Base-by-base conservation (phyloP, 2,797 vertebrate genomes). In the Hydrolagus colliei region DNA sequence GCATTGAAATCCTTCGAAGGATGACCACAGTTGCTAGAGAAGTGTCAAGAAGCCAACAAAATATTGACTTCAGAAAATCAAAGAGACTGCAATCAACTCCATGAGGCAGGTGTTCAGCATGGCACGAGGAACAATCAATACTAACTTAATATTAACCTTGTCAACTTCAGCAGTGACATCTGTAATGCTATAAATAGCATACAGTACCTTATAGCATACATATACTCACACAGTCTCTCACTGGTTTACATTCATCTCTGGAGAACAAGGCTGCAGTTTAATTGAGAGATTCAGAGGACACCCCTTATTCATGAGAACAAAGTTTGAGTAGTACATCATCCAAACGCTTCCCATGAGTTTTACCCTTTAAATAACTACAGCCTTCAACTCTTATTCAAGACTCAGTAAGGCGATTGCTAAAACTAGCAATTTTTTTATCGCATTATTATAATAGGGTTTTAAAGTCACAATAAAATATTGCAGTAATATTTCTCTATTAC, bases 121-220 rank as follows among this genome's bases (percentile, higher is more conserved):
- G 78, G 62, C 61, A 80, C 27, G 62, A 80, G 59, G 65, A 80
- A 32, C 6, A 61, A 16, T 32, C 22, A 80, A 9, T 67, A 14
- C 22, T 63, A 14, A 80, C 62, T 80, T 67, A 32, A 80, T 35
- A 32, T 67, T 67, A 27, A 27, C 78, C 61, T 80, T 80, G 62
- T 80, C 20, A 80, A 65, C 77, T 65, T 80, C n/a, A 80, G 18
- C 61, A 35, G 78, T 65, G 10, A n/a, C 52, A 77, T 61, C 61
- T n/a, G 41, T 77, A 22, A 59, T 20, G 52, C 75, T 77, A 61
- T 52, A 61, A 59, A 77, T 77, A 20, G 41, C 41, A 52, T 41
- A 77, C 18, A 59, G 27, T 8, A 27, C 27, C 27, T 27, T 27
- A 27, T 27, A 27, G 27, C 27, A 27, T 27, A 27, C 27, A 27